These are phyloP conservation scores for Diorhabda carinulata DNA, from an alignment of 1,140 invertebrate genomes.

Conservation along the genomic window DNA sequence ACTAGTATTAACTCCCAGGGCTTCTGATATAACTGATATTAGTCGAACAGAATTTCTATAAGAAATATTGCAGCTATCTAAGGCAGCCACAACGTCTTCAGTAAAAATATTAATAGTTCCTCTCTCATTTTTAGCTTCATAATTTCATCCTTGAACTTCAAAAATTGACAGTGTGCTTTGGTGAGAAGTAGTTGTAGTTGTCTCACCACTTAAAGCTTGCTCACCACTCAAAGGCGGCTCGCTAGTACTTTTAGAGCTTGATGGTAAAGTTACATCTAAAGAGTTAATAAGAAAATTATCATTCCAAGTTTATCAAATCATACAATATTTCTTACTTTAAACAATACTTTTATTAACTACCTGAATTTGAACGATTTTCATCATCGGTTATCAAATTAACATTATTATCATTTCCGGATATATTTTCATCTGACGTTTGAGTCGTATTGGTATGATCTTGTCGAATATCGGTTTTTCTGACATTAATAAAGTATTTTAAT, in stretches of 20 bases:
- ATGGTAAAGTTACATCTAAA: slow-evolving; percentile 7
- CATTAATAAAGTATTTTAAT: too few relatives aligned
- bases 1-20: slow-evolving; percentile 24
- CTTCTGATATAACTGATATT: slow-evolving; percentile 24
- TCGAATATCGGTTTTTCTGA: too few relatives aligned
- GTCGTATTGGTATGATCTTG: too few relatives aligned
- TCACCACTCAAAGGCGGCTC: slow-evolving; percentile 5
- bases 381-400: too few relatives aligned
- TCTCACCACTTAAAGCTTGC: neutral
- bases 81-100: slow-evolving; percentile 30
- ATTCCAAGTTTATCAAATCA: slow-evolving; percentile 4
- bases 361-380: neutral
- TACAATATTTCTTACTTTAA: neutral
- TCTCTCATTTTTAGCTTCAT: slow-evolving; percentile 20
- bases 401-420: too few relatives aligned
- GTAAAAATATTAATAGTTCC: slow-evolving; percentile 34
- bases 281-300: slow-evolving; percentile 1
- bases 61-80: slow-evolving; percentile 31
- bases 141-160: slow-evolving; percentile 7
- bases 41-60: slow-evolving; percentile 29
- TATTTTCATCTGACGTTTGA: too few relatives aligned
- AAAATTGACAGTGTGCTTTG: slow-evolving; percentile 7
- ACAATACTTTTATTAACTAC: neutral
- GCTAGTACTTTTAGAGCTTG: neutral
- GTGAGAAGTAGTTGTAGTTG: neutral